phyloP scores from a whole-genome alignment of 1,140 invertebrate species.

The Temnothorax longispinosus region DNA sequence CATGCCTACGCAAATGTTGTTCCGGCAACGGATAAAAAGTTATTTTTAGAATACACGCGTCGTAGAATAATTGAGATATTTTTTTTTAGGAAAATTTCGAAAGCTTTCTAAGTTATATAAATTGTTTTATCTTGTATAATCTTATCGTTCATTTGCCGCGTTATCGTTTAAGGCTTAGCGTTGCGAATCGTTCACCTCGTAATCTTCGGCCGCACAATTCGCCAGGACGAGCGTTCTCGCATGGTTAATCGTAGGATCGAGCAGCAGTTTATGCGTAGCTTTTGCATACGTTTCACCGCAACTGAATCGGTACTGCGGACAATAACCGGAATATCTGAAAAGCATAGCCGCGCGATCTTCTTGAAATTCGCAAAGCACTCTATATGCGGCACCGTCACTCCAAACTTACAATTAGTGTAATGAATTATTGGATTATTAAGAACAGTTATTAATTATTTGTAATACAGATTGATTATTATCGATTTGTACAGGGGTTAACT shows the following conservation, averaged over 20 bases:
- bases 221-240: conserved; percentile 89
- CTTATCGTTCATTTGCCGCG: conserved; percentile 21
- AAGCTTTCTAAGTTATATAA: background rate
- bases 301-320: conserved; percentile 90
- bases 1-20: conserved; percentile 14
- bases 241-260: conserved; percentile 90
- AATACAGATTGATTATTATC: background rate
- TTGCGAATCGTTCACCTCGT: conserved; percentile 83
- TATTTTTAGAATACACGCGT: background rate
- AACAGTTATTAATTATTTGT: background rate
- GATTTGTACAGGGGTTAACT: background rate
- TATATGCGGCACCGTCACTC: background rate
- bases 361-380: background rate
- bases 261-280: conserved; percentile 89
- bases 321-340: conserved; percentile 90
- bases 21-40: background rate
- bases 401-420: background rate
- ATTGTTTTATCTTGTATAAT: conserved; percentile 20
- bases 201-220: conserved; percentile 87
- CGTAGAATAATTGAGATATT: background rate
- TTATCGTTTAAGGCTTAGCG: background rate
- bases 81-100: background rate
- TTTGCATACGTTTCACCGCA: conserved; percentile 90
- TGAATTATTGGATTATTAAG: background rate
- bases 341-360: conserved; percentile 14